A percentile compares a stretch with the other conserved stretches of the same genome.
Conservation (phyloP, 2,113 vertebrate species). For the Megaceryle torquata region DNA sequence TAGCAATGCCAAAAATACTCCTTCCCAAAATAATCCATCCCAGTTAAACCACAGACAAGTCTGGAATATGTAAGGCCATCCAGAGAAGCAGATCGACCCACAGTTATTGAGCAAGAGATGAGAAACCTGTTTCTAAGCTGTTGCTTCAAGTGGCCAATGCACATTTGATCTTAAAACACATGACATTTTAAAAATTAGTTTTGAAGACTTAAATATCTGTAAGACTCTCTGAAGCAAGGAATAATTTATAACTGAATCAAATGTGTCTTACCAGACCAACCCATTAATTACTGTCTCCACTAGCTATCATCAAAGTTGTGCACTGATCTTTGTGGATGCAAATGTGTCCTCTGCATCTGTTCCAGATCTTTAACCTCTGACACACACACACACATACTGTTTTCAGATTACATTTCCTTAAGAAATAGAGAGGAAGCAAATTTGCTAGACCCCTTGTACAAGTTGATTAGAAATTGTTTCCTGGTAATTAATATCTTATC, state of each 20-base stretch:
- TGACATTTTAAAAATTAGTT: neutral
- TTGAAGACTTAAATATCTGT: neutral
- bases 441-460: neutral
- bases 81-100: constrained; percentile 4
- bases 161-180: neutral
- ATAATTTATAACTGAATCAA: neutral
- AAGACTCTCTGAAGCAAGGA: neutral
- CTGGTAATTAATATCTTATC: neutral
- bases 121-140: neutral
- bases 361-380: neutral
- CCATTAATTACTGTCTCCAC: neutral
- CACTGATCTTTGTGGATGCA: neutral
- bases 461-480: neutral
- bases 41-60: neutral
- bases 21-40: neutral
- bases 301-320: neutral
- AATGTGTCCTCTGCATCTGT: neutral
- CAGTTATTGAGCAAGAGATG: neutral
- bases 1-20: neutral
- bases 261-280: neutral
- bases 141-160: neutral
- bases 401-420: neutral
- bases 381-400: neutral
- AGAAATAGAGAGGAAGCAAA: neutral
- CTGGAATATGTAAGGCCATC: neutral